phyloP scores from a whole-genome alignment of 2,888 invertebrate species.

The Drosophila dives region DNA sequence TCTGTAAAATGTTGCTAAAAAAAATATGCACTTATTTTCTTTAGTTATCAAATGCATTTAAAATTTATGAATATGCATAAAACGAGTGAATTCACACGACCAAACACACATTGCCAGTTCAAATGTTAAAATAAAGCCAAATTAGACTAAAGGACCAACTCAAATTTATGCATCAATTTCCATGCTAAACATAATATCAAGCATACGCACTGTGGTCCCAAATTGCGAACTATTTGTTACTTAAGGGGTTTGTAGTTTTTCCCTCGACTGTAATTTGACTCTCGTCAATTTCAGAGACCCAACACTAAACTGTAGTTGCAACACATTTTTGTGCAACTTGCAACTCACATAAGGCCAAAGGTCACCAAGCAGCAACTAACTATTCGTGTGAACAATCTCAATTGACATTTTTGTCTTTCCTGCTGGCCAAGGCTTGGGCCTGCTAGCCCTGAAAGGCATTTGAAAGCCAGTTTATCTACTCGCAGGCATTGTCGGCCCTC shows the following conservation, averaged over 20 bases:
- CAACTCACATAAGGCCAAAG: slow-evolving; percentile 4
- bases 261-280: not conserved
- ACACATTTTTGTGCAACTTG: slow-evolving; percentile 3
- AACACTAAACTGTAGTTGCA: not conserved
- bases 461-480: slow-evolving; percentile 21
- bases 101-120: slow-evolving; percentile 15
- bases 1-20: slow-evolving; percentile 21
- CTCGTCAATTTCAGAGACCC: slow-evolving; percentile 12
- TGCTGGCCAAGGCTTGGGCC: not conserved
- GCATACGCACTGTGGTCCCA: not conserved
- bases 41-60: slow-evolving; percentile 36
- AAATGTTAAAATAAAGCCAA: slow-evolving; percentile 3
- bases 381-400: slow-evolving; percentile 9
- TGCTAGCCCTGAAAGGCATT: not conserved
- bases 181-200: not conserved
- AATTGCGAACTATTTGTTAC: not conserved
- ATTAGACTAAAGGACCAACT: not conserved
- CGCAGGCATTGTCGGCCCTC: not conserved
- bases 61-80: slow-evolving; percentile 50
- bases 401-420: slow-evolving; percentile 24
- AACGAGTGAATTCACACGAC: slow-evolving; percentile 24
- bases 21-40: slow-evolving; percentile 6
- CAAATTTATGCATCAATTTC: not conserved
- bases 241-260: not conserved
- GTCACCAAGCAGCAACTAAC: not conserved